A percentile compares a stretch with the other conserved stretches of the same genome.
Conservation (phyloP, 2,888 invertebrate genomes). For the Heliconius cydno region DNA sequence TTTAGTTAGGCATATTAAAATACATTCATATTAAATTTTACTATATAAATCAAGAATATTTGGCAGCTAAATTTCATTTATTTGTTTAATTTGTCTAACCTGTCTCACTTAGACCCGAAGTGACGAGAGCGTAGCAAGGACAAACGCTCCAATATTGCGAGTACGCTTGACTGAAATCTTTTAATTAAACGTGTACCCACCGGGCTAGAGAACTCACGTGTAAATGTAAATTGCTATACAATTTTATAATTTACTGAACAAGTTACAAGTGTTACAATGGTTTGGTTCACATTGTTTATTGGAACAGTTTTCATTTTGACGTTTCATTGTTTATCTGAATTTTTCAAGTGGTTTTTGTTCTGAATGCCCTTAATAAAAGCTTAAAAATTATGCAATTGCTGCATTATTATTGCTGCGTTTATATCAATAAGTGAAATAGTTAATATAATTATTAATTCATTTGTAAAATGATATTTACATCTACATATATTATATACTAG, state of each 20-base stretch:
- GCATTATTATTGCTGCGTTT: neutral
- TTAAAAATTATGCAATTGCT: conserved; percentile 7
- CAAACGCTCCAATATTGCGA: conserved; percentile 73
- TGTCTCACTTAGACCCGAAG: conserved; percentile 52
- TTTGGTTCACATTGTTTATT: neutral
- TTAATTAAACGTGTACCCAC: conserved; percentile 70
- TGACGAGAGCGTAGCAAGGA: conserved; percentile 59
- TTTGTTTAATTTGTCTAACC: conserved; percentile 43
- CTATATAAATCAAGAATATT: conserved; percentile 15
- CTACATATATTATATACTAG: no score
- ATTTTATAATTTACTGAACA: conserved; percentile 30
- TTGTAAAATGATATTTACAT: no score
- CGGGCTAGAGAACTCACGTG: conserved; percentile 46
- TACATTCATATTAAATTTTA: neutral
- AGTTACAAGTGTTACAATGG: conserved; percentile 16
- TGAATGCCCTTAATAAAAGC: conserved; percentile 2
- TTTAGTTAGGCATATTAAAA: neutral
- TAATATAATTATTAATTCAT: neutral
- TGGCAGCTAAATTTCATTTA: conserved; percentile 26
- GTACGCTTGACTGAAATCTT: conserved; percentile 78
- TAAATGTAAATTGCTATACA: conserved; percentile 39
- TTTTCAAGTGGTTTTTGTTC: conserved; percentile 20
- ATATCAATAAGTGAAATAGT: neutral
- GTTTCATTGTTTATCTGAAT: conserved; percentile 31
- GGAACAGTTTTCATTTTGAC: conserved; percentile 25